Conservation (phyloP, 2,888 invertebrate species). For the Schrankia costaestrigalis region DNA sequence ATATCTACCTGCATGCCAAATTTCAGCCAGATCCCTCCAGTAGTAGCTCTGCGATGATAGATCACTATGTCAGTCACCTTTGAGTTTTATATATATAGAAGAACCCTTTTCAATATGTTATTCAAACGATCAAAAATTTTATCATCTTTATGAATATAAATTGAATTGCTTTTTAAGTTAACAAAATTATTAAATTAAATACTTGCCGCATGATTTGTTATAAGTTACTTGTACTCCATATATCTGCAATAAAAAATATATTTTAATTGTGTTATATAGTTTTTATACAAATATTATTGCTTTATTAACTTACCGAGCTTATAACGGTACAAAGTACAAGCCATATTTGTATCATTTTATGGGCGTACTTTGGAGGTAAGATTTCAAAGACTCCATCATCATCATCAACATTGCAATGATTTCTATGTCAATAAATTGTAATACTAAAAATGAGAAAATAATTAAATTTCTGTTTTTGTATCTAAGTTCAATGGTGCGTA, state of each 20-base stretch:
- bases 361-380: slow-evolving; percentile 40
- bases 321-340: slow-evolving; percentile 43
- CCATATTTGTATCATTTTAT: slow-evolving; percentile 62
- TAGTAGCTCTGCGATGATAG: no score
- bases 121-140: no score
- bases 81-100: no score
- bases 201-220: slow-evolving; percentile 57
- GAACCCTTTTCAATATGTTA: no score
- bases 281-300: no score
- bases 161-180: neutral
- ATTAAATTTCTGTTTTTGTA: slow-evolving; percentile 46
- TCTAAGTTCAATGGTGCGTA: slow-evolving; percentile 41
- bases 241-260: slow-evolving; percentile 33
- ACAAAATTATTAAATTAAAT: neutral
- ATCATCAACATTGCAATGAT: slow-evolving; percentile 41
- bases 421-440: slow-evolving; percentile 47
- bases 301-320: slow-evolving; percentile 52
- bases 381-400: slow-evolving; percentile 40
- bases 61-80: no score
- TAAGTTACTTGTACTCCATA: slow-evolving; percentile 33
- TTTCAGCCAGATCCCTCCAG: no score
- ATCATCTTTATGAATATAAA: no score
- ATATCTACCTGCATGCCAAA: no score
- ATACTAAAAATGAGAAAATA: slow-evolving; percentile 41
- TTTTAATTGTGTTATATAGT: no score